Conservation (phyloP, 1,140 invertebrate species). For the Drosophila baimaii region DNA sequence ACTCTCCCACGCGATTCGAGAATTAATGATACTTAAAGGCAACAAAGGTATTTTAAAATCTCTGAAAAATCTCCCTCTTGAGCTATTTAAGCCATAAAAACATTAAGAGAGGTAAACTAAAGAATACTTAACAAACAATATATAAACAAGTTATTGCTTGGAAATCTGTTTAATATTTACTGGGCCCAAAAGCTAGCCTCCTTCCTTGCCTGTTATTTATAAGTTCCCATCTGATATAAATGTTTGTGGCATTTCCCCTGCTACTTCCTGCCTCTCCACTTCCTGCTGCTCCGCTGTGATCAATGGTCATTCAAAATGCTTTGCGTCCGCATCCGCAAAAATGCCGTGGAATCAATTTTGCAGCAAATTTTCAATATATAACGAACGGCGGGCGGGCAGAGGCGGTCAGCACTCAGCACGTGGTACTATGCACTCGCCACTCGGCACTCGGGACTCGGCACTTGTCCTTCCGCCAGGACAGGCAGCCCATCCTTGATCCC, state of each 20-base stretch:
- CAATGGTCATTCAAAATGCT: conserved; percentile 41
- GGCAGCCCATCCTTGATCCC: conserved; percentile 10
- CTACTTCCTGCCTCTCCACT: conserved; percentile 5
- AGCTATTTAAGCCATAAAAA: background rate
- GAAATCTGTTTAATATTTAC: no score
- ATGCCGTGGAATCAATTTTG: conserved; percentile 75
- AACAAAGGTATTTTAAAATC: no score
- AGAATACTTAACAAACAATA: background rate
- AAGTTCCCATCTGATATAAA: background rate
- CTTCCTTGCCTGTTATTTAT: conserved; percentile 2
- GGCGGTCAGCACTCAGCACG: conserved; percentile 7
- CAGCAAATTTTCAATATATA: conserved; percentile 67
- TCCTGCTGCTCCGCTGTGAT: conserved; percentile 37
- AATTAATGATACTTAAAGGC: no score
- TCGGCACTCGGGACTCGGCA: conserved; percentile 2
- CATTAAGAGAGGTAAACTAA: background rate
- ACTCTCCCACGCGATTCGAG: no score
- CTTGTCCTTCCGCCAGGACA: conserved; percentile 18
- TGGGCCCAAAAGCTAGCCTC: no score
- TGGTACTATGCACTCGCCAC: background rate
- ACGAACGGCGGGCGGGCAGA: conserved; percentile 1
- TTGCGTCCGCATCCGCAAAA: conserved; percentile 56
- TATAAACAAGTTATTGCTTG: no score
- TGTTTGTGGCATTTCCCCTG: background rate
- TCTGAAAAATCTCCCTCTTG: no score